Base-by-base conservation (phyloP, 1,140 invertebrate genomes). In the Drosophila bifasciata region DNA sequence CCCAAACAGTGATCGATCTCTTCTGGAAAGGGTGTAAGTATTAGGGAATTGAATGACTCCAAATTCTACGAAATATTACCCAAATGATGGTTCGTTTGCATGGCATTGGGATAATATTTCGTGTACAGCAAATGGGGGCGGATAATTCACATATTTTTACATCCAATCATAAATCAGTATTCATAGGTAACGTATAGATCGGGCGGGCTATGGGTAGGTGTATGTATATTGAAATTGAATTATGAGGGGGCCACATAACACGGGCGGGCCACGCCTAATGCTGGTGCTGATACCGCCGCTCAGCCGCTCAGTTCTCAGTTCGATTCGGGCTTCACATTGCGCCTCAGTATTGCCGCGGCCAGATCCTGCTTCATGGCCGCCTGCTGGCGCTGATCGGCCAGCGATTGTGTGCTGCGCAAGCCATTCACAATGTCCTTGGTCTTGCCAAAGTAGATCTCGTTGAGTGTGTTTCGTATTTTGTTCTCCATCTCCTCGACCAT, bases 401-500 rank as follows among this genome's bases (percentile, higher is more conserved):
- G 92, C 1, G 96, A 95, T 86, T 97, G 95, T 58, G 97, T 95
- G 44, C 97, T 98, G 49, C 99, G 94, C 66, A 99, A 93, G n/a
- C 98, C 97, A 90, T 99, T 99, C 13, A 99, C 97, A 90, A 99
- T 99, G 92, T 99, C 98, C 92, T 97, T 98, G 13, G 98, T 99
- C 93, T 99, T 99, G 79, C 98, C 97, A 93, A 99, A 99, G 92
- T 99, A 99, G 76, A 99, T 99, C 93, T 99, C 98, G 91, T 99
- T 99, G 52, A 99, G 93, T 1, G 98, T 99, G 90, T 97, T 98
- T 74, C 99, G 94, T 88, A 99, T 99, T 94, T 99, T 99, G 92
- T 99, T 99, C 91, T 99, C 99, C 98, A 99, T 99, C 79, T 99
- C 99, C 93, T 99, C 96, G 0, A 98, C 97, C 95, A 97, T 95